Base-by-base conservation (phyloP, 2,797 vertebrate genomes). In the Cichlasoma orientale region DNA sequence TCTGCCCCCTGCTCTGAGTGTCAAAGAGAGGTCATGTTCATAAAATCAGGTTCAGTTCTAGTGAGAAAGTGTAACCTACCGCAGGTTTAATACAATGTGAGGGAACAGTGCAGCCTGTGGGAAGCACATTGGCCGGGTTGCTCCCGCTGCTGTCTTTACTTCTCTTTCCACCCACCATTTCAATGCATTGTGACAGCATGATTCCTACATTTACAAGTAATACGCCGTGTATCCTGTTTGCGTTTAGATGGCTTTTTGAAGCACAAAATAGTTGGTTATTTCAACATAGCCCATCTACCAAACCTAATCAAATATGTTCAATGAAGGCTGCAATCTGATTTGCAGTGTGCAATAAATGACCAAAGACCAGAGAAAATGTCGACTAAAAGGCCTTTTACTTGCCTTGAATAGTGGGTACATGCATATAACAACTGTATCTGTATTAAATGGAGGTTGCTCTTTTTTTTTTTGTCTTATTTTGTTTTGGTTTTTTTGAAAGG, bases 1-100 rank as follows among this genome's bases (percentile, higher is more conserved):
- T 91, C 91, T 93, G 88, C 86, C 84, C 85, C 50, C 61, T 86
- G 75, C 82, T 83, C 72, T 4, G 9, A 76, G 79, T 89, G 91
- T 93, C 92, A 93, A 63, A 84, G 66, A 78, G 77, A 74, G 85
- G 89, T 92, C 91, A 91, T 82, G 90, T 93, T 91, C 90, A 69
- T 56, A 54, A 86, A 85, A 84, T 78, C 9, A 18, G 58, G 50
- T 80, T 86, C 74, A 80, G 72, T 73, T 81, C 69, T 56, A 63
- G 56, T 58, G 72, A 85, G 59, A 86, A 90, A 88, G 80, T 10
- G 71, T 71, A 54, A 80, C 4, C 10, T 21, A 69, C 71, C 76
- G 41, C 78, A 75, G 57, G 47, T 80, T 77, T 78, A 61, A 66
- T 61, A 75, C 76, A 75, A 80, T 82, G 38, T 84, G 61, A 68